These are phyloP conservation scores for Slavum lentiscoides DNA, from an alignment of 2,888 invertebrate species.

Conservation along the genomic window DNA sequence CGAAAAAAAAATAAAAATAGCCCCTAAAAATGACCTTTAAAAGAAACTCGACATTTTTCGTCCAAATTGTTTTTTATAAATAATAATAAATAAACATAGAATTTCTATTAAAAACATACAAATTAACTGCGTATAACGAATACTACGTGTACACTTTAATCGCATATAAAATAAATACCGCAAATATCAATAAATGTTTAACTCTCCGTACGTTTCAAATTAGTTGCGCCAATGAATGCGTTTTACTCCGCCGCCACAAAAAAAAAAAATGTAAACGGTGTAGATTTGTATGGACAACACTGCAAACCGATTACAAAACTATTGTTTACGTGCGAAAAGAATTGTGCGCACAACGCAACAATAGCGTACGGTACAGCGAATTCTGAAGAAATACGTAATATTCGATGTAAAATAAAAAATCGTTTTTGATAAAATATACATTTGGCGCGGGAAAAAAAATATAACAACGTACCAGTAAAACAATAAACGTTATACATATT, in stretches of 20 bases:
- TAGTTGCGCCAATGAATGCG: not conserved
- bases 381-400: not conserved
- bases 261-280: not conserved
- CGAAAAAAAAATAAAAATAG: too few relatives aligned
- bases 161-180: too few relatives aligned
- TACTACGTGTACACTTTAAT: too few relatives aligned
- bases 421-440: not conserved
- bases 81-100: too few relatives aligned
- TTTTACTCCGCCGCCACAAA: too few relatives aligned
- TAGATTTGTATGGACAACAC: slow-evolving; percentile 29
- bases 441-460: not conserved
- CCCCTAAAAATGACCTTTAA: too few relatives aligned
- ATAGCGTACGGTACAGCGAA: not conserved
- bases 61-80: too few relatives aligned
- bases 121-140: too few relatives aligned
- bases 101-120: too few relatives aligned
- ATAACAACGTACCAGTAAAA: not conserved
- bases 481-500: slow-evolving; percentile 1
- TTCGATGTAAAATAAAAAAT: not conserved
- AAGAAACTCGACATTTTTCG: too few relatives aligned
- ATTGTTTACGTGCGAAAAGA: slow-evolving; percentile 14
- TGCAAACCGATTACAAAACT: slow-evolving; percentile 33
- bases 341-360: not conserved
- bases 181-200: too few relatives aligned
- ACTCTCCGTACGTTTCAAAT: too few relatives aligned